Conservation (phyloP, 2,797 vertebrate genomes). For the Squalus acanthias region DNA sequence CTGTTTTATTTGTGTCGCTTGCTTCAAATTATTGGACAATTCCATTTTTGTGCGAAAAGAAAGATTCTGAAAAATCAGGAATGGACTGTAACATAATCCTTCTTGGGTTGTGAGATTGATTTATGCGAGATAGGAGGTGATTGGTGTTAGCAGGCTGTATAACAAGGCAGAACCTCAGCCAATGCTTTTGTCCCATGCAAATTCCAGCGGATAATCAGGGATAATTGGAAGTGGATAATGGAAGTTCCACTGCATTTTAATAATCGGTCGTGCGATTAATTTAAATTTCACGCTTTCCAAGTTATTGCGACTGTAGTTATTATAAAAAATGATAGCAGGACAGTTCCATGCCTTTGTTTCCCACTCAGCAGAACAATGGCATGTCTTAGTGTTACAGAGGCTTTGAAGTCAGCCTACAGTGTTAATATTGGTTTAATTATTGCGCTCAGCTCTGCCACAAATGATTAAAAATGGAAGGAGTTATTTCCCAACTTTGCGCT, state of each 20-base stretch:
- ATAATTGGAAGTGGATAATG: not conserved
- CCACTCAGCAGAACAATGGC: not conserved
- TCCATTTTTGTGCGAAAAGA: not conserved
- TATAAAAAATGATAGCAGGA: not conserved
- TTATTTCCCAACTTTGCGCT: not conserved
- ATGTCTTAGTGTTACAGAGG: not conserved
- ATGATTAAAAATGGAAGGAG: not conserved
- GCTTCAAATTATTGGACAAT: not conserved
- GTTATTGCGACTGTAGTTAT: not conserved
- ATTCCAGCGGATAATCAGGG: not conserved
- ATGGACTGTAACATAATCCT: not conserved
- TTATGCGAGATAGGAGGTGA: not conserved
- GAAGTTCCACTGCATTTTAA: not conserved
- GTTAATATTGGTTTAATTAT: not conserved
- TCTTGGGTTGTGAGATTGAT: not conserved
- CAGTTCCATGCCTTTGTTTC: not conserved
- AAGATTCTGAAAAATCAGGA: not conserved
- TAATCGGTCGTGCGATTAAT: not conserved
- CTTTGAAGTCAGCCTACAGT: not conserved
- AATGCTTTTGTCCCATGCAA: not conserved
- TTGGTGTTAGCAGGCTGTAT: not conserved
- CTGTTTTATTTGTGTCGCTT: not conserved
- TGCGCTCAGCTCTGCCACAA: not conserved
- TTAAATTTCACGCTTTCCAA: not conserved
- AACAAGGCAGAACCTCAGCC: not conserved